phyloP scores from a whole-genome alignment of 2,797 vertebrate genomes.

The Linurgus olivaceus region DNA sequence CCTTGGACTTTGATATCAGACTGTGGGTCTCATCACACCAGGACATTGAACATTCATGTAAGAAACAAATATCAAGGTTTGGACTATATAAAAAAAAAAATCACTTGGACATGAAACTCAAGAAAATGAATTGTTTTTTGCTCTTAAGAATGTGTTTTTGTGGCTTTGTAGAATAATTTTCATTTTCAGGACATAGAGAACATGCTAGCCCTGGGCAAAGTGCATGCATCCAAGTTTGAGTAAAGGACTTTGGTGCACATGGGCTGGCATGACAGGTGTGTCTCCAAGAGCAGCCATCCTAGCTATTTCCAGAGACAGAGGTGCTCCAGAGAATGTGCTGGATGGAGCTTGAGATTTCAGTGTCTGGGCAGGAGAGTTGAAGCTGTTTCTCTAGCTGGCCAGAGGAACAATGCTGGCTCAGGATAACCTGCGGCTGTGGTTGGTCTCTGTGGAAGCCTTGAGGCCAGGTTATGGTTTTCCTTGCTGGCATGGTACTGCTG shows the following conservation, averaged over 20 bases:
- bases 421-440: not conserved
- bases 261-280: not conserved
- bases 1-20: not conserved
- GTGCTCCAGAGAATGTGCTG: not conserved
- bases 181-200: not conserved
- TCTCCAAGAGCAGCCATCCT: not conserved
- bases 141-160: not conserved
- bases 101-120: not conserved
- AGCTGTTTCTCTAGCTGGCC: not conserved
- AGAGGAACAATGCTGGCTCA: not conserved
- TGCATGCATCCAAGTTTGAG: not conserved
- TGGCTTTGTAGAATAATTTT: not conserved
- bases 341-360: not conserved
- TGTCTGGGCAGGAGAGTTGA: not conserved
- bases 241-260: not conserved
- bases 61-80: not conserved
- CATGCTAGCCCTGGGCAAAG: not conserved
- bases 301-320: not conserved
- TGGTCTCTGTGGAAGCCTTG: not conserved
- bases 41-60: not conserved
- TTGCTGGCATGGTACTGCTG: not conserved
- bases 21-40: not conserved
- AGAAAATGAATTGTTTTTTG: not conserved
- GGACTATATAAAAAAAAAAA: not conserved
- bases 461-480: not conserved